Evolutionary conservation across 1,140 invertebrate species (phyloP).

Genomic region (Gryon sp.): DNA sequence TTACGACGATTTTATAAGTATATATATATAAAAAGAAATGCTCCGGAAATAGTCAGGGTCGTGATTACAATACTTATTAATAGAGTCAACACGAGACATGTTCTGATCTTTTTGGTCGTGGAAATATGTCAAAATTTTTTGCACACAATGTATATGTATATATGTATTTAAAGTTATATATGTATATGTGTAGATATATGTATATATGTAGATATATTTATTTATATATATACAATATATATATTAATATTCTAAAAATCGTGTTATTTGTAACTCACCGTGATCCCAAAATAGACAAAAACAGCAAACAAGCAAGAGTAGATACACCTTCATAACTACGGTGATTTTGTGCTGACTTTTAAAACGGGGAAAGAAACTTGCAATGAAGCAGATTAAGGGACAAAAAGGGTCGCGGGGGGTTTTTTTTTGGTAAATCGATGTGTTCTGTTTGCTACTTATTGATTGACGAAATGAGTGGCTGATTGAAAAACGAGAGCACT

Average conservation of each 20-base stretch:
- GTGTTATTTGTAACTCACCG: constrained; percentile 68
- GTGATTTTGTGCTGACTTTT: constrained; percentile 33
- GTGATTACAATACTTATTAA: constrained; percentile 18
- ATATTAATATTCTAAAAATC: no score
- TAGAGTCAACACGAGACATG: constrained; percentile 22
- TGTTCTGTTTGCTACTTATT: constrained; percentile 24
- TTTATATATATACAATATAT: no score
- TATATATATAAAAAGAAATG: no score
- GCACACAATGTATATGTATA: no score
- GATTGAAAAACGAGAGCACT: constrained; percentile 8
- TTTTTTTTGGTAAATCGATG: background rate
- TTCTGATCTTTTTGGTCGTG: no score
- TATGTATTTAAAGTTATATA: no score
- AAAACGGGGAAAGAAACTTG: no score
- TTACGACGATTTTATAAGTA: no score
- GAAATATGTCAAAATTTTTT: constrained; percentile 12
- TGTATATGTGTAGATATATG: no score
- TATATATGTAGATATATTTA: no score
- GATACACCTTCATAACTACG: constrained; percentile 63
- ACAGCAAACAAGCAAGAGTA: constrained; percentile 58
- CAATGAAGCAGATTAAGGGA: constrained; percentile 6
- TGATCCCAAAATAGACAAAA: constrained; percentile 61
- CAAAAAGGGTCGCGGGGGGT: constrained; percentile 1
- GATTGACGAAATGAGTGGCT: constrained; percentile 6
- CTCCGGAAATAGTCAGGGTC: background rate